These are phyloP conservation scores for Cryptotermes secundus DNA, from an alignment of 1,140 invertebrate genomes.

Conservation along the genomic window DNA sequence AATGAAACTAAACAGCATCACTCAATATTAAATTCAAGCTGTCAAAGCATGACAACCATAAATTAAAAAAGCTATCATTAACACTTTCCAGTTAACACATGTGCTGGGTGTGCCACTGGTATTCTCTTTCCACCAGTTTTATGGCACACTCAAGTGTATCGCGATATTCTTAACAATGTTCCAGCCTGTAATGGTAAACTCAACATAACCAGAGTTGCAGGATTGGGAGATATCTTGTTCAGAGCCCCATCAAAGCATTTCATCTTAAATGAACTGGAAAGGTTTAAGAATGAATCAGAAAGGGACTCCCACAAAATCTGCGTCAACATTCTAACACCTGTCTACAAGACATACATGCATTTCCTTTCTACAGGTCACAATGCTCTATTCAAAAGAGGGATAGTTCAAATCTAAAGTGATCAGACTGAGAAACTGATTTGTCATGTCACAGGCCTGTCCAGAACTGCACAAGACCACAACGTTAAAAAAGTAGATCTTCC, in stretches of 20 bases:
- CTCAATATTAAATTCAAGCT: neutral
- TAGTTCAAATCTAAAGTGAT: neutral
- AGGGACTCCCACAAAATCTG: neutral
- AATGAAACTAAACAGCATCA: neutral
- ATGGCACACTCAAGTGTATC: too few relatives aligned
- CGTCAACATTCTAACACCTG: neutral
- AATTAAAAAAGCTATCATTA: neutral
- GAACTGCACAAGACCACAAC: conserved; percentile 5
- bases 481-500: neutral
- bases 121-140: too few relatives aligned
- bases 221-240: too few relatives aligned
- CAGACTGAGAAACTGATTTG: neutral
- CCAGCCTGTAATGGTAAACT: too few relatives aligned
- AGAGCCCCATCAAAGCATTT: too few relatives aligned
- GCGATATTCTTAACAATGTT: too few relatives aligned
- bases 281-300: neutral
- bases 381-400: neutral
- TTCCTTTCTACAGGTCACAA: neutral
- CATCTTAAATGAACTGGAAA: too few relatives aligned
- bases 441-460: conserved; percentile 3
- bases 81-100: too few relatives aligned
- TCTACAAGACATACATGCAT: neutral
- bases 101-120: too few relatives aligned
- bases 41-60: neutral
- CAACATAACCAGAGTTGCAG: too few relatives aligned